These are phyloP conservation scores for Magallana gigas DNA, from an alignment of 1,140 invertebrate species.

Conservation along the genomic window DNA sequence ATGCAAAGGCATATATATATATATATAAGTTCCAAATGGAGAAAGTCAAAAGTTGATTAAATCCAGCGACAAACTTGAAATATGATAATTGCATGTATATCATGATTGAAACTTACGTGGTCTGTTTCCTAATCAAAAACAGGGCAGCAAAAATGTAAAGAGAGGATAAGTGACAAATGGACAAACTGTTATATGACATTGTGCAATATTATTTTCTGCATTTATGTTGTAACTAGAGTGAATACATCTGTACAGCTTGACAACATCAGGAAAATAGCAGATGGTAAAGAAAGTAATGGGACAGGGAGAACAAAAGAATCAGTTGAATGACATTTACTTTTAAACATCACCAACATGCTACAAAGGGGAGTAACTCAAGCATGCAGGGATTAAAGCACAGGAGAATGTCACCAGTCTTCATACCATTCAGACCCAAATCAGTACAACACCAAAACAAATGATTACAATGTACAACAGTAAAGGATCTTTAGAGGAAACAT, in stretches of 20 bases:
- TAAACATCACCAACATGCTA: too few species aligned
- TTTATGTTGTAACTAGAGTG: neutral
- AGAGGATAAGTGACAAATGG: neutral
- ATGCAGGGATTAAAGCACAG: too few species aligned
- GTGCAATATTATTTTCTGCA: neutral
- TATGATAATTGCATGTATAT: too few species aligned
- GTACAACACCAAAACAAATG: too few species aligned
- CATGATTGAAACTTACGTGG: conserved; percentile 24
- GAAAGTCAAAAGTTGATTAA: neutral
- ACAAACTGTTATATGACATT: neutral
- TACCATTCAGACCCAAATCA: too few species aligned
- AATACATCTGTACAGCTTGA: neutral
- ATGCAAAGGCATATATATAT: neutral
- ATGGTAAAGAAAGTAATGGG: too few species aligned
- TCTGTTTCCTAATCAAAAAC: conserved; percentile 19
- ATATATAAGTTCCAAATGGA: neutral
- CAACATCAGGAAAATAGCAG: neutral
- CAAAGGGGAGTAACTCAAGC: too few species aligned
- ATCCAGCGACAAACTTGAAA: neutral
- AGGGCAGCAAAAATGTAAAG: conserved; percentile 27
- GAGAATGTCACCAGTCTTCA: too few species aligned
- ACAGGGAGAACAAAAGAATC: too few species aligned
- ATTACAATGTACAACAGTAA: too few species aligned
- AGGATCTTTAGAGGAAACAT: too few species aligned
- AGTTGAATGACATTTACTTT: too few species aligned